phyloP scores from a whole-genome alignment of 2,113 vertebrate genomes.

The Bos indicus region DNA sequence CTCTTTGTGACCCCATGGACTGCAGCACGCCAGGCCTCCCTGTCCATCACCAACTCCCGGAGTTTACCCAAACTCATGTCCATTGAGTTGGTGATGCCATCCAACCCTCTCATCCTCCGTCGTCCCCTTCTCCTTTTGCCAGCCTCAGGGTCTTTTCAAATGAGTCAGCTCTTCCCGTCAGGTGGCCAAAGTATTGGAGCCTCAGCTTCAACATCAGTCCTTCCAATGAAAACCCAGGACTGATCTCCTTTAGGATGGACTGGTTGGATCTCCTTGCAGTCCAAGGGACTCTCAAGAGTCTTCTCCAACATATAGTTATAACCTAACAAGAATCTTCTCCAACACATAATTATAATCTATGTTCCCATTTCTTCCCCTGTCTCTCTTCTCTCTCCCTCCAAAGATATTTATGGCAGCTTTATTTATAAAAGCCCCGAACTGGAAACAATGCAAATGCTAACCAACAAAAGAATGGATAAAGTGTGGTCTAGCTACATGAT shows the following conservation, averaged over 20 bases:
- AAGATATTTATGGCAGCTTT: neutral
- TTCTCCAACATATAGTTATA: neutral
- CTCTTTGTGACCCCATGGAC: neutral
- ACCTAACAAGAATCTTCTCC: neutral
- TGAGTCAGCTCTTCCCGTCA: neutral
- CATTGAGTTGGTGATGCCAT: neutral
- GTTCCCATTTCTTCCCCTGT: neutral
- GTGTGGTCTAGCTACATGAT: rapidly evolving
- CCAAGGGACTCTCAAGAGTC: neutral
- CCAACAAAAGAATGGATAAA: neutral
- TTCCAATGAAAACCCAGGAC: neutral
- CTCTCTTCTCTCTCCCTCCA: neutral
- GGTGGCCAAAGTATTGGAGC: neutral
- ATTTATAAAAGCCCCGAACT: neutral
- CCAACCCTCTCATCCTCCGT: neutral
- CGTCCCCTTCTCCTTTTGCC: neutral
- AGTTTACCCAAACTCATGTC: neutral
- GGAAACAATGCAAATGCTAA: neutral
- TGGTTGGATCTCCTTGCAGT: neutral
- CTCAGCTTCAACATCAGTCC: neutral
- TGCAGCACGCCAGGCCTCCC: rapidly evolving
- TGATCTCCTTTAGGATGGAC: neutral
- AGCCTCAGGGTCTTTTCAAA: neutral
- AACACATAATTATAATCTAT: neutral
- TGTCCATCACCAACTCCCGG: neutral